Conservation (phyloP, 1,140 invertebrate species). For the Pectinophora gossypiella region DNA sequence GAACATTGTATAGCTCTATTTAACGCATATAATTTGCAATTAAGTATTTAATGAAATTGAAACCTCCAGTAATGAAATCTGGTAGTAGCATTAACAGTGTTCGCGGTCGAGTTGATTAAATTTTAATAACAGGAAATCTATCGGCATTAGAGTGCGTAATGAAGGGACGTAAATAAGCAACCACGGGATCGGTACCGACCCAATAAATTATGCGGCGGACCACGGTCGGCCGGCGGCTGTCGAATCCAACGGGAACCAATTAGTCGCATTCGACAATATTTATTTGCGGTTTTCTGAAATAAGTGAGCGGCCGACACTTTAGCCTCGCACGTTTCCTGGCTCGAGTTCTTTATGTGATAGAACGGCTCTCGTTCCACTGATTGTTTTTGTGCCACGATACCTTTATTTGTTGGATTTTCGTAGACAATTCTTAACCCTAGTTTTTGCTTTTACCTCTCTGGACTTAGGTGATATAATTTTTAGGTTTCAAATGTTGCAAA, state of each 20-base stretch:
- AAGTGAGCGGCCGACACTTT: slow-evolving; percentile 40
- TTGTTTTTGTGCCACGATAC: too few species aligned
- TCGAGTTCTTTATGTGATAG: slow-evolving; percentile 43
- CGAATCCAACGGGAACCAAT: slow-evolving; percentile 66
- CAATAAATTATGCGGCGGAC: slow-evolving; percentile 63
- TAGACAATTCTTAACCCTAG: too few species aligned
- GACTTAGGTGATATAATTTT: too few species aligned
- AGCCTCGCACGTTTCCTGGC: slow-evolving; percentile 34
- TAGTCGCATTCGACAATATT: slow-evolving; percentile 64
- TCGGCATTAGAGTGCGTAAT: slow-evolving; percentile 12
- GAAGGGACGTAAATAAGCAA: slow-evolving; percentile 41
- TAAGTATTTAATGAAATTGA: too few species aligned
- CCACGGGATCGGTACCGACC: slow-evolving; percentile 27
- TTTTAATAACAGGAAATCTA: slow-evolving; percentile 1
- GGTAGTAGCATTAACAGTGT: too few species aligned
- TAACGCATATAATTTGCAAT: too few species aligned
- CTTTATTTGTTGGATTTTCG: too few species aligned
- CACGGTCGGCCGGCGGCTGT: slow-evolving; percentile 44
- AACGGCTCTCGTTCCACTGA: too few species aligned
- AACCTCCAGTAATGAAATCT: too few species aligned
- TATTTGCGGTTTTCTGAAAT: slow-evolving; percentile 64
- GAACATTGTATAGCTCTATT: too few species aligned
- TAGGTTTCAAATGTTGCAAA: too few species aligned
- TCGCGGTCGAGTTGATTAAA: not conserved
- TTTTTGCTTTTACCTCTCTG: too few species aligned